Evolutionary conservation across 2,113 vertebrate genomes (phyloP), one percentile per base, ranked within the genome.

Genomic region (Scolopax mira): DNA sequence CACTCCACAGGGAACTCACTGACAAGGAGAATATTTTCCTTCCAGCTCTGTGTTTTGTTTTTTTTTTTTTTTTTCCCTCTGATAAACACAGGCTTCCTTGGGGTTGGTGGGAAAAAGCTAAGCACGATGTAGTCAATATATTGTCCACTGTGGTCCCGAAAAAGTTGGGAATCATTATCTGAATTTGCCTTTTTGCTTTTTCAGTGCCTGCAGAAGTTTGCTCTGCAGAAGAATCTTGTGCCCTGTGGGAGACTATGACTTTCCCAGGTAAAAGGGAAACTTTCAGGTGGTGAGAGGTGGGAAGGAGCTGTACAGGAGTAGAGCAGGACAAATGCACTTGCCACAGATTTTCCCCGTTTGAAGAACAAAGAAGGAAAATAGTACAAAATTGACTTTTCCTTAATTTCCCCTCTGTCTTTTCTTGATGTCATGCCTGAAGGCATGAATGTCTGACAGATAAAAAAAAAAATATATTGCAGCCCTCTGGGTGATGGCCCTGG

Each of bases 151-250:
- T 1, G 5, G 18, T 52, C 52, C 35, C 69, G 21, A 74, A 79
- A 19, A 42, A n/a, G 35, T 5, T 65, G 74, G 41, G 70, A 94
- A 41, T 65, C 7, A 0, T 41, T 65, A 42, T 88, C 52, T 61
- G 85, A 88, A 75, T 72, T 82, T 88, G 24, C 58, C n/a, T 84
- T 69, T 81, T 22, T 62, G 78, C 49, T 91, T 89, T n/a, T 65
- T 85, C 70, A 54, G 77, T 57, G 46, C 58, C 44, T 77, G 74
- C n/a, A n/a, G n/a, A 41, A 51, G 48, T 23, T 28, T 65, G 52
- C 82, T 85, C 62, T 33, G 15, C 41, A 79, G 66, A 42, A 89
- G 78, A 52, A 8, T 39, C 46, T 54, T 52, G 13, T 72, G 46
- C 31, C 13, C 28, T 69, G 52, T 58, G 74, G 70, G 72, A 82